A percentile compares a stretch with the other conserved stretches of the same genome.
Conservation (phyloP, 2,797 vertebrate genomes). For the Diceros bicornis region DNA sequence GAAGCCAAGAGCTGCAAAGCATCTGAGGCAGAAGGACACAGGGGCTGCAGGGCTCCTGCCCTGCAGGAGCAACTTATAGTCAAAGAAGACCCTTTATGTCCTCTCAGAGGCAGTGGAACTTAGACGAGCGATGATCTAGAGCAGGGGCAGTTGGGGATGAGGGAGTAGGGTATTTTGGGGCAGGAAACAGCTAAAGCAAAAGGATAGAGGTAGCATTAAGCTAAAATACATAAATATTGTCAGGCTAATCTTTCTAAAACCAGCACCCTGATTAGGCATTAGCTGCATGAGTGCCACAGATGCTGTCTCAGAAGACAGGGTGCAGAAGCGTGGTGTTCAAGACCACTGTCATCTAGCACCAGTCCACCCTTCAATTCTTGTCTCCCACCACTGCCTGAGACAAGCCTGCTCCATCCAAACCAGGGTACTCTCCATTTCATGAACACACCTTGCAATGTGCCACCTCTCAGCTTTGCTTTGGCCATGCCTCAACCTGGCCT, state of each 20-base stretch:
- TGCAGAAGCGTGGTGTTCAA: rapidly evolving
- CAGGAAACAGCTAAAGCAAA: neutral
- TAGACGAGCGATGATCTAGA: neutral
- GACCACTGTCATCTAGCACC: neutral
- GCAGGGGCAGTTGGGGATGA: neutral
- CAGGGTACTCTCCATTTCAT: neutral
- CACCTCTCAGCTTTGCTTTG: neutral
- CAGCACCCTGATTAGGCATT: neutral
- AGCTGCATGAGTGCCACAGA: neutral
- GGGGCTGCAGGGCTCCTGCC: neutral
- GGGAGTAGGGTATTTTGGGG: neutral
- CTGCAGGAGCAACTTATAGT: neutral
- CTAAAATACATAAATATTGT: neutral
- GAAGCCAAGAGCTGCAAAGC: neutral
- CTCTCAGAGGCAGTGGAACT: neutral
- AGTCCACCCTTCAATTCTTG: too few species aligned
- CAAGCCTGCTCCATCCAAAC: neutral
- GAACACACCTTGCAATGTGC: rapidly evolving
- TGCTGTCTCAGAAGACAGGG: neutral
- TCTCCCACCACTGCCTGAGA: neutral
- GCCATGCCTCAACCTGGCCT: too few species aligned
- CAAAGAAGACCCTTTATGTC: neutral
- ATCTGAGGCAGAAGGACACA: neutral
- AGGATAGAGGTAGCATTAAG: neutral
- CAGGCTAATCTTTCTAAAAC: neutral